Evolutionary conservation across 1,140 invertebrate species (phyloP).

Genomic region (Habropoda laboriosa): DNA sequence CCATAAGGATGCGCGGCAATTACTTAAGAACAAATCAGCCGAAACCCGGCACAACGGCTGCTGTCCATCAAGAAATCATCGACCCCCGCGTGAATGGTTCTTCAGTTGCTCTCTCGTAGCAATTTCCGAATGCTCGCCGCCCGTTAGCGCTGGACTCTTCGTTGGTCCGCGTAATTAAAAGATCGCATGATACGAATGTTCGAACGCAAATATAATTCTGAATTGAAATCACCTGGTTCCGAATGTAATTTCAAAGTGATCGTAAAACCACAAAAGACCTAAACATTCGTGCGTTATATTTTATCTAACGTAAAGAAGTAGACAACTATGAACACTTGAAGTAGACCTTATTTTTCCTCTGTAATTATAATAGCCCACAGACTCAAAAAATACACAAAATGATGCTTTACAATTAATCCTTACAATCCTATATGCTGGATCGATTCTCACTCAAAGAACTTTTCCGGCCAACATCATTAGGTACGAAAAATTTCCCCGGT

Average conservation of each 20-base stretch:
- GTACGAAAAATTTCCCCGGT: no score
- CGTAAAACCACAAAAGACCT: no score
- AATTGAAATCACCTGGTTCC: not conserved
- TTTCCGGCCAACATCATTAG: no score
- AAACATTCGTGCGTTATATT: no score
- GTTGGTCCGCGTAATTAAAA: constrained; percentile 46
- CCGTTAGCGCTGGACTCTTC: constrained; percentile 26
- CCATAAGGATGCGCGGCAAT: constrained; percentile 76
- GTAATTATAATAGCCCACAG: no score
- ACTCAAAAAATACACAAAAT: no score
- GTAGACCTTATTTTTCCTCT: no score
- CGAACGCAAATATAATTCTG: not conserved
- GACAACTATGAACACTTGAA: no score
- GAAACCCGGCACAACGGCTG: constrained; percentile 68
- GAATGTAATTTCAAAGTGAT: not conserved
- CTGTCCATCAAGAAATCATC: constrained; percentile 66
- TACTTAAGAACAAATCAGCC: constrained; percentile 80
- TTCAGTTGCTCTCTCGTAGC: constrained; percentile 27
- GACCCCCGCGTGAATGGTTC: constrained; percentile 49
- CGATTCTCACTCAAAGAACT: no score
- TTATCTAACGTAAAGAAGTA: not conserved
- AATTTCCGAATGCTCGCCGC: constrained; percentile 20
- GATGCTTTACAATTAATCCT: no score
- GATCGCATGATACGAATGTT: constrained; percentile 2
- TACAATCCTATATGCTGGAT: no score